A percentile compares a stretch with the other conserved stretches of the same genome.
Evolutionary conservation across 2,888 invertebrate genomes (phyloP).

Genomic region (Lasioglossum figueresi): DNA sequence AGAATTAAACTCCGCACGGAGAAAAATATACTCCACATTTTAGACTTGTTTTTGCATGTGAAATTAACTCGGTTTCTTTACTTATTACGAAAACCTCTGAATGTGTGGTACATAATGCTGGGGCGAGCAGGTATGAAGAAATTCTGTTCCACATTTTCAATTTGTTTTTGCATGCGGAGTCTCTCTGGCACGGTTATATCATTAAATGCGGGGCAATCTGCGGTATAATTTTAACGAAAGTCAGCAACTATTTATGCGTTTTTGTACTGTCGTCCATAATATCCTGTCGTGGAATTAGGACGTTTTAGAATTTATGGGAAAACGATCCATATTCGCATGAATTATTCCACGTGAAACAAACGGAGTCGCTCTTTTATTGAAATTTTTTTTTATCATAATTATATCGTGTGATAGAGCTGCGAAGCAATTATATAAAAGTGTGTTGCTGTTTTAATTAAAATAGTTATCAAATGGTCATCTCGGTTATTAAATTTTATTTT

Average conservation of each 20-base stretch:
- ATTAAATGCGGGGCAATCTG: slow-evolving; percentile 11
- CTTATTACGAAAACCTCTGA: not conserved
- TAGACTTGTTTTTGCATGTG: slow-evolving; percentile 1
- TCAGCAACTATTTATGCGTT: not conserved
- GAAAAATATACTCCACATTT: not conserved
- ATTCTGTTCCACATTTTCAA: slow-evolving; percentile 11
- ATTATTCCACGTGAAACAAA: not conserved
- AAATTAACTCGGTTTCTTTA: slow-evolving; percentile 7
- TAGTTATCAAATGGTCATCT: not conserved
- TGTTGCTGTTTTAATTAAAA: not conserved
- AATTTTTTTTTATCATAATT: not conserved
- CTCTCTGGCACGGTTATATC: not conserved
- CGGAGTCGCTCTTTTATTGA: not conserved
- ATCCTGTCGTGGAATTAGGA: not conserved
- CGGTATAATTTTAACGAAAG: not conserved
- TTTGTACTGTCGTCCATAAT: not conserved
- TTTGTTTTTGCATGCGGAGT: not conserved
- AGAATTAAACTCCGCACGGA: not conserved
- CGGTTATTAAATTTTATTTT: not conserved
- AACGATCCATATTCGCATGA: not conserved
- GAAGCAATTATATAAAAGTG: not conserved
- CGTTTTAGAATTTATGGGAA: not conserved
- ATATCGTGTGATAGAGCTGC: not conserved
- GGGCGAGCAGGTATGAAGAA: slow-evolving; percentile 7
- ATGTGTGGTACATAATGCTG: slow-evolving; percentile 7